Evolutionary conservation across 2,113 vertebrate species (phyloP), one percentile per base, ranked within the genome.

Genomic region (Oryzias melastigma): DNA sequence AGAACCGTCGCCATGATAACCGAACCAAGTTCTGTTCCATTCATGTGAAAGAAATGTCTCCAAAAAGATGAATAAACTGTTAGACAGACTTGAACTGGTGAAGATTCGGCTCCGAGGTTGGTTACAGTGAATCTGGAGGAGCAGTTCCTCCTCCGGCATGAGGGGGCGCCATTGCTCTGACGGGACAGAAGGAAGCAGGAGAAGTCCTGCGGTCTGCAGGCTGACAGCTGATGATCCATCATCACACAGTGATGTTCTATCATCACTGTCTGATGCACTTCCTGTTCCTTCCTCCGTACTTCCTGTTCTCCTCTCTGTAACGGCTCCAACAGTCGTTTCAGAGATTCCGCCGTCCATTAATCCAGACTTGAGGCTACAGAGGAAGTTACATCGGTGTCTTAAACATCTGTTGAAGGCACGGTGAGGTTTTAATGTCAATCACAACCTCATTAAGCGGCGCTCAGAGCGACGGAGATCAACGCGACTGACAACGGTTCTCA

Each of bases 341-440:
- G 22, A 22, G 22, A 22, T 77, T 74, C 82, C 74, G 84, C 77
- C 65, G 55, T 84, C 79, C 68, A 48, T 65, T 89, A 88, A 90
- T 88, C 85, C 80, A 4, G 75, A 84, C 88, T 81, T 57, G 45
- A 84, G 87, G 87, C 85, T 78, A 65, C 76, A 46, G 24, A 49
- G 62, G 65, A 84, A 90, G 87, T 85, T 83, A 76, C 81, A 87
- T 84, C 78, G 5, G 25, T 53, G 48, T 76, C 85, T 85, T 80
- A 78, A 83, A 88, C 78, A 73, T 75, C 62, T 73, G 79, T 78
- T 64, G 56, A 65, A 80, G 60, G 69, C 78, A 73, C 40, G 65
- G 20, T 14, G 18, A 62, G 82, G 72, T 83, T 88, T 90, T 89
- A 90, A 87, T 81, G 87, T 89, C 87, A 89, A 85, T 90, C 88